Evolutionary conservation across 2,888 invertebrate genomes (phyloP).

Genomic region (Metalampra italica): DNA sequence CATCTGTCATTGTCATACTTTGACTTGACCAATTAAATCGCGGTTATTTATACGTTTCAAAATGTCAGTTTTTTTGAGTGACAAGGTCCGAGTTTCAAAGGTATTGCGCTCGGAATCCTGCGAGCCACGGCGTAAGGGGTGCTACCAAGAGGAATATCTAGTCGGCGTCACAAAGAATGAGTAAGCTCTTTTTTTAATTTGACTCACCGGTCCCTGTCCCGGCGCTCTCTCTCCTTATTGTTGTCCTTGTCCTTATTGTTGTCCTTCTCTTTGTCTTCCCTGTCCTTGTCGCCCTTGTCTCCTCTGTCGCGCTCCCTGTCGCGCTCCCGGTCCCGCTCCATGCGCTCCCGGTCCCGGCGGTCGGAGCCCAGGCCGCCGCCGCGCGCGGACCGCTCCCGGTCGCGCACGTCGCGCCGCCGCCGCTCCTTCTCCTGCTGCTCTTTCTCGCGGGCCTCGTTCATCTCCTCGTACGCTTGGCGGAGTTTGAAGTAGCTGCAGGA

Average conservation of each 20-base stretch:
- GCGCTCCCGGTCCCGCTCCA: constrained; percentile 62
- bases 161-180: too few species aligned
- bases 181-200: too few species aligned
- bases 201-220: constrained; percentile 19
- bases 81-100: too few species aligned
- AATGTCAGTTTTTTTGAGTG: too few species aligned
- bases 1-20: too few species aligned
- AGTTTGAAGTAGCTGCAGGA: constrained; percentile 79
- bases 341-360: constrained; percentile 61
- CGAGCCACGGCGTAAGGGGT: too few species aligned
- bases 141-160: too few species aligned
- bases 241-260: background rate
- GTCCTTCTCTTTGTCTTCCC: constrained; percentile 12
- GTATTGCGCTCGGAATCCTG: too few species aligned
- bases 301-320: constrained; percentile 40
- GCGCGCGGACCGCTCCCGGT: constrained; percentile 51
- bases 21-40: too few species aligned
- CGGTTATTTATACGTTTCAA: too few species aligned
- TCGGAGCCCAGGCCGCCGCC: constrained; percentile 63
- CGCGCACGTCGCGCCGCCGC: constrained; percentile 64
- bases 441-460: constrained; percentile 79
- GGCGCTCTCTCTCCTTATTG: constrained; percentile 16
- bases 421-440: constrained; percentile 79
- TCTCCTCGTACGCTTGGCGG: constrained; percentile 83
- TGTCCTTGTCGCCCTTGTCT: constrained; percentile 21